phyloP scores from a whole-genome alignment of 2,888 invertebrate genomes.

The Aphelenchoides bicaudatus region DNA sequence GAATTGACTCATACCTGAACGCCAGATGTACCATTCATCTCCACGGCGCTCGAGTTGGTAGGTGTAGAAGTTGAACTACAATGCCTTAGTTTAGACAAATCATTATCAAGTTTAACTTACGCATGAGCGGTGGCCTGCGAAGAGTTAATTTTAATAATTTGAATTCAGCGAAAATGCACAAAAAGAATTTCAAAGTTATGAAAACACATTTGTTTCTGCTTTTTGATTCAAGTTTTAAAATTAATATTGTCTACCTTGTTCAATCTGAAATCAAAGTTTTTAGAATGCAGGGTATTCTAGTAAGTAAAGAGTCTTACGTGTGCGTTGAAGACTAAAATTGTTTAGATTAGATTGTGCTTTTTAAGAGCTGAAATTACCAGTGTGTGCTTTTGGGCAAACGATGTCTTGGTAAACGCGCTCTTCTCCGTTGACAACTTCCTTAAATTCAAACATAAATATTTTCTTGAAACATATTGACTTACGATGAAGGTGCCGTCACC shows the following conservation, averaged over 20 bases:
- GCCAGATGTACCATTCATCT: conserved; percentile 37
- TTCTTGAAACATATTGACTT: not conserved
- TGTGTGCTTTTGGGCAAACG: conserved; percentile 59
- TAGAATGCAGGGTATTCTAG: conserved; percentile 12
- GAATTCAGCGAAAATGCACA: not conserved
- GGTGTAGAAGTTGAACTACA: conserved; percentile 59
- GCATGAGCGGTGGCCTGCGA: conserved; percentile 54
- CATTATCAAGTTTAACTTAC: too few species aligned
- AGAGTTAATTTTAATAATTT: too few species aligned
- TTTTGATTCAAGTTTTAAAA: too few species aligned
- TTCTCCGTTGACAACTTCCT: conserved; percentile 54
- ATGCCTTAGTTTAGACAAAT: too few species aligned
- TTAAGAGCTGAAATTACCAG: too few species aligned
- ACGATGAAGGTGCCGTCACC: conserved; percentile 55
- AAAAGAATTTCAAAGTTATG: not conserved
- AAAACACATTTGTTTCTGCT: too few species aligned
- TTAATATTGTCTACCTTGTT: too few species aligned
- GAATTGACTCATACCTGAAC: conserved; percentile 18
- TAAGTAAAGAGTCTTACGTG: conserved; percentile 34
- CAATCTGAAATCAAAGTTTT: conserved; percentile 12
- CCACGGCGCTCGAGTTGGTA: conserved; percentile 54
- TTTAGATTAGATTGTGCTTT: conserved; percentile 43
- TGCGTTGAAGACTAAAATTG: conserved; percentile 26
- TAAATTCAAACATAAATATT: conserved; percentile 9
- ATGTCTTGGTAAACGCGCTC: conserved; percentile 56